Conservation (phyloP, 2,888 invertebrate genomes). For the Rhorus exstirpatorius region DNA sequence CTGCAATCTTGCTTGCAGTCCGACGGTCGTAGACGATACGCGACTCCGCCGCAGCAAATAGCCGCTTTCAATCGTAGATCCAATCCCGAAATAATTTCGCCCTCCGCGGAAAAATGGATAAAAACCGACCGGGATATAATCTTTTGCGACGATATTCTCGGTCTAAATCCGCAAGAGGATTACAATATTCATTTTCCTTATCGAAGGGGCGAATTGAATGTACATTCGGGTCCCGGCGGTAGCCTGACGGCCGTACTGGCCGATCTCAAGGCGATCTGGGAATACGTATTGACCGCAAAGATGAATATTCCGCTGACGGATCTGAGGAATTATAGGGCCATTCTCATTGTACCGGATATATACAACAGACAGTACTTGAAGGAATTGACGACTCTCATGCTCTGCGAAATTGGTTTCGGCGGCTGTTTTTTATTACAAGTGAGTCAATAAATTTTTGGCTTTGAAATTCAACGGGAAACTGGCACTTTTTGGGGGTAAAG, state of each 20-base stretch:
- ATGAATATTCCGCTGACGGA: slow-evolving; percentile 91
- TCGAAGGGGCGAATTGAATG: slow-evolving; percentile 94
- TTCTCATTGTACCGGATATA: slow-evolving; percentile 95
- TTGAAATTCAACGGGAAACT: too few species aligned
- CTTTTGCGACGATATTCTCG: slow-evolving; percentile 92
- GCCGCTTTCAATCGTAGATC: slow-evolving; percentile 95
- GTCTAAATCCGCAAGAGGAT: slow-evolving; percentile 89
- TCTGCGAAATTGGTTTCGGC: slow-evolving; percentile 94
- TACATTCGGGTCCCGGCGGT: slow-evolving; percentile 94
- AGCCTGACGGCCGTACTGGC: slow-evolving; percentile 94
- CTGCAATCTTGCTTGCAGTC: slow-evolving; percentile 95
- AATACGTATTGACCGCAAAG: slow-evolving; percentile 91
- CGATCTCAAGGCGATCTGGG: slow-evolving; percentile 96
- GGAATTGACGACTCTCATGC: slow-evolving; percentile 93
- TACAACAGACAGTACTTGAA: slow-evolving; percentile 95
- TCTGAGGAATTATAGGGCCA: slow-evolving; percentile 93
- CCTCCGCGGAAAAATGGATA: slow-evolving; percentile 89
- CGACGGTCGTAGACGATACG: slow-evolving; percentile 92
- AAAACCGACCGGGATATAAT: slow-evolving; percentile 89
- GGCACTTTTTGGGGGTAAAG: too few species aligned
- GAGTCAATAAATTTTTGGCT: neutral
- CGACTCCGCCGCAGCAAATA: slow-evolving; percentile 96
- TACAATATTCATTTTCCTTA: slow-evolving; percentile 97
- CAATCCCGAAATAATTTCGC: slow-evolving; percentile 89
- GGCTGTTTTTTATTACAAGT: slow-evolving; percentile 94